Conservation (phyloP, 2,113 vertebrate genomes). For the Micromys minutus region DNA sequence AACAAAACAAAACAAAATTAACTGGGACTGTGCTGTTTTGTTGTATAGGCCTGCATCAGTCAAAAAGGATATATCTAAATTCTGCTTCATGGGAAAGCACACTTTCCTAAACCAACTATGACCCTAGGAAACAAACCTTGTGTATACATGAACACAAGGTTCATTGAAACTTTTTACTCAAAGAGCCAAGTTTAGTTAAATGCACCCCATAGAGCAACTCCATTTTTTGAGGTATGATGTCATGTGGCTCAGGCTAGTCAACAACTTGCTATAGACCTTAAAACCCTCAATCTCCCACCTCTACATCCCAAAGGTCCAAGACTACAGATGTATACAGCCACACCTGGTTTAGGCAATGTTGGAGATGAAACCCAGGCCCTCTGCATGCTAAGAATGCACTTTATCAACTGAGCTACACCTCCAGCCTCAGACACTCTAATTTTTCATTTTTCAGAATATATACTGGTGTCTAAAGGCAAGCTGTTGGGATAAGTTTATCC, state of each 20-base stretch:
- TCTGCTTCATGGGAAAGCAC: neutral
- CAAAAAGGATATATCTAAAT: neutral
- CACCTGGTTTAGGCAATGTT: neutral
- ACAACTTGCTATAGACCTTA: neutral
- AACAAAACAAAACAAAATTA: constrained; percentile 32
- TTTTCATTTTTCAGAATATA: neutral
- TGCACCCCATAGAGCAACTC: neutral
- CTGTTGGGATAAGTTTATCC: neutral
- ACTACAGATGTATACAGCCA: neutral
- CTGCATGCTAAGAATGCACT: neutral
- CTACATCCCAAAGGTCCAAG: neutral
- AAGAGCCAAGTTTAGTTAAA: constrained; percentile 19
- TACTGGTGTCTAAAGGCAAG: constrained; percentile 5
- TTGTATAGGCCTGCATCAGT: neutral
- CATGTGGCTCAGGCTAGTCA: neutral
- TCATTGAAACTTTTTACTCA: neutral
- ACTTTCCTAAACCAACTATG: constrained; percentile 32
- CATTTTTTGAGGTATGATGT: neutral
- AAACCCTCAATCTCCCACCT: neutral
- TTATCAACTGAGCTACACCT: neutral
- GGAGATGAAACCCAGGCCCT: neutral
- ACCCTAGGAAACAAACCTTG: neutral
- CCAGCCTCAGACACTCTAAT: neutral
- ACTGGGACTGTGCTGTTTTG: neutral
- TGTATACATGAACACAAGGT: neutral